A percentile compares a stretch with the other conserved stretches of the same genome.
These are phyloP conservation scores for Ephestia elutella DNA, from an alignment of 1,140 invertebrate genomes.

Conservation along the genomic window DNA sequence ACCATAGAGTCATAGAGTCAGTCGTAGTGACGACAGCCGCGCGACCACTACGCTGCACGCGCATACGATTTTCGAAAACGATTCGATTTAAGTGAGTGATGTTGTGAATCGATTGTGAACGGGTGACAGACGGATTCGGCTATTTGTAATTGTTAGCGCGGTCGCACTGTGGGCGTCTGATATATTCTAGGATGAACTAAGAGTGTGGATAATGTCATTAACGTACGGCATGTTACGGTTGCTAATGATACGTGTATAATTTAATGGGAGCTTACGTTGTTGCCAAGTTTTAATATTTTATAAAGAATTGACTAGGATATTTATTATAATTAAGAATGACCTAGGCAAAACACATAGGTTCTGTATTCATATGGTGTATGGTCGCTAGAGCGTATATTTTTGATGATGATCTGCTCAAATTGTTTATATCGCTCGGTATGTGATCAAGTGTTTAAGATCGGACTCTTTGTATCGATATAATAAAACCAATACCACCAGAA, in stretches of 20 bases:
- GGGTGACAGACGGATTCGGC: conserved; percentile 44
- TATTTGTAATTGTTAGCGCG: conserved; percentile 39
- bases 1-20: conserved; percentile 30
- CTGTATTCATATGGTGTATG: too few relatives aligned
- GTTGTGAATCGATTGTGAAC: conserved; percentile 35
- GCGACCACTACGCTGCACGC: conserved; percentile 35
- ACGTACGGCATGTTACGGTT: neutral
- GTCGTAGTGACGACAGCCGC: conserved; percentile 53
- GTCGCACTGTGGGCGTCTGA: conserved; percentile 29
- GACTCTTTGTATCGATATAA: neutral
- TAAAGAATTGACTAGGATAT: neutral
- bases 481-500: conserved; percentile 16
- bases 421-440: too few relatives aligned
- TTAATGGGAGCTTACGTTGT: neutral
- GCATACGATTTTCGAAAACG: conserved; percentile 22
- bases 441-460: neutral
- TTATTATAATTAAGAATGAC: too few relatives aligned
- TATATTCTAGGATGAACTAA: conserved; percentile 6
- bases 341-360: too few relatives aligned
- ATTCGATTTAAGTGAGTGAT: conserved; percentile 16
- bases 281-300: neutral
- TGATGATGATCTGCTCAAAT: too few relatives aligned
- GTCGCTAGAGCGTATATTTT: too few relatives aligned
- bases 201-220: neutral
- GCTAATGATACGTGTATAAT: neutral